These are phyloP conservation scores for Lasius fuliginosus DNA, from an alignment of 2,888 invertebrate genomes.

Conservation along the genomic window DNA sequence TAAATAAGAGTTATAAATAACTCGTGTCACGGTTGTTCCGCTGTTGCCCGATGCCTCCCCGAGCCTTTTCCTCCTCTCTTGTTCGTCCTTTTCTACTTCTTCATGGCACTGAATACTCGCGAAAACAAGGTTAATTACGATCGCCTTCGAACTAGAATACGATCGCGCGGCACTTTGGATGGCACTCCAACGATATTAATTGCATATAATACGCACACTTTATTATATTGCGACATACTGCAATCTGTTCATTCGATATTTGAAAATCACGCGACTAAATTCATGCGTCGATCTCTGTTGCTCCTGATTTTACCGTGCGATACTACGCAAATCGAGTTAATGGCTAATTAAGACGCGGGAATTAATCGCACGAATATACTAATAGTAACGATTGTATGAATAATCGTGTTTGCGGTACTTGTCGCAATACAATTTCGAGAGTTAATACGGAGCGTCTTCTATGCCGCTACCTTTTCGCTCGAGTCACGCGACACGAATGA, in stretches of 20 bases:
- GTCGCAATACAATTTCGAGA: not conserved
- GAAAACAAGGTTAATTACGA: not conserved
- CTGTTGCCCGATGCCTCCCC: not conserved
- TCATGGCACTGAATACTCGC: not conserved
- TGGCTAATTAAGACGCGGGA: not conserved
- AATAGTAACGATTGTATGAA: not conserved
- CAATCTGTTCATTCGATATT: not conserved
- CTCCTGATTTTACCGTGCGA: too few relatives aligned
- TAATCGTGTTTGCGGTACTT: not conserved
- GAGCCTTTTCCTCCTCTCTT: not conserved
- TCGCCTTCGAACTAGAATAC: not conserved
- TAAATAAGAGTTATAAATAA: not conserved
- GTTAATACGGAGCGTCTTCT: not conserved
- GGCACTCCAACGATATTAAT: not conserved
- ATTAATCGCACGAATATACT: not conserved
- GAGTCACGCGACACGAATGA: not conserved
- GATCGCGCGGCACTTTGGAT: not conserved
- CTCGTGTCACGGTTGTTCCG: not conserved
- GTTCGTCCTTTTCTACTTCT: not conserved
- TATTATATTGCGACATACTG: not conserved
- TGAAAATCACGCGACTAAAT: not conserved
- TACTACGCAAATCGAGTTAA: not conserved
- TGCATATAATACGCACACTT: not conserved
- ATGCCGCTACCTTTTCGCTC: not conserved
- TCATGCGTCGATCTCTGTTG: not conserved